These are phyloP conservation scores for Apodemus speciosus DNA, from an alignment of 2,113 vertebrate species.

Conservation along the genomic window DNA sequence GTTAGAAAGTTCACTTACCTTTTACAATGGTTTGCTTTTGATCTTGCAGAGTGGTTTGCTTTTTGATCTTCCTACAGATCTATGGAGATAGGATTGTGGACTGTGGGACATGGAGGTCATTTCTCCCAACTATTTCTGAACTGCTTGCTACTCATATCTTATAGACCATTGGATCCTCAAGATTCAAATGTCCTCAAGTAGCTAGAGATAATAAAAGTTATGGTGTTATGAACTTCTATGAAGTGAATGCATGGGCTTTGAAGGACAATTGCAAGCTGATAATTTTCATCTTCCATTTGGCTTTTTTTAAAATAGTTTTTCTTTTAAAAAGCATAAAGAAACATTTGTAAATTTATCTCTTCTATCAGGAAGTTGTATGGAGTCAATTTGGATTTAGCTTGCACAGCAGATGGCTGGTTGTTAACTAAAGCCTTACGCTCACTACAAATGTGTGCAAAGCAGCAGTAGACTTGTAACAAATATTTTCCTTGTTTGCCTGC, in stretches of 20 bases:
- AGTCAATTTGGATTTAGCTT: not conserved
- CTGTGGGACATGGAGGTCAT: not conserved
- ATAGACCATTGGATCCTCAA: not conserved
- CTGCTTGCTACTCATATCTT: not conserved
- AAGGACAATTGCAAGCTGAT: not conserved
- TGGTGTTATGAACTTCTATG: conserved; percentile 9
- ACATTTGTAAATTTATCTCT: not conserved
- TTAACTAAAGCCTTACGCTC: conserved; percentile 1
- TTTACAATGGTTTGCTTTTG: not conserved
- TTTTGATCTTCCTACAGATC: not conserved
- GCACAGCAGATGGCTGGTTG: not conserved
- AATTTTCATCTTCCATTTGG: not conserved
- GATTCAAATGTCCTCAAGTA: conserved; percentile 34
- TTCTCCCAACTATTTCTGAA: not conserved
- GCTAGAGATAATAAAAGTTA: not conserved
- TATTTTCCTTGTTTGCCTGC: conserved; percentile 2
- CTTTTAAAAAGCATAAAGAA: not conserved
- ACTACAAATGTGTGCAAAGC: not conserved
- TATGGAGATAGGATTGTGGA: not conserved
- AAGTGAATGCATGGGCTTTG: not conserved
- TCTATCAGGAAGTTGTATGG: not conserved
- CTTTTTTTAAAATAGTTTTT: not conserved
- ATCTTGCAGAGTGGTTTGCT: not conserved
- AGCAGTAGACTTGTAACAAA: not conserved
- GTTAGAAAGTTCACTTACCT: not conserved